phyloP scores from a whole-genome alignment of 2,888 invertebrate genomes.

The Slavum lentiscoides region DNA sequence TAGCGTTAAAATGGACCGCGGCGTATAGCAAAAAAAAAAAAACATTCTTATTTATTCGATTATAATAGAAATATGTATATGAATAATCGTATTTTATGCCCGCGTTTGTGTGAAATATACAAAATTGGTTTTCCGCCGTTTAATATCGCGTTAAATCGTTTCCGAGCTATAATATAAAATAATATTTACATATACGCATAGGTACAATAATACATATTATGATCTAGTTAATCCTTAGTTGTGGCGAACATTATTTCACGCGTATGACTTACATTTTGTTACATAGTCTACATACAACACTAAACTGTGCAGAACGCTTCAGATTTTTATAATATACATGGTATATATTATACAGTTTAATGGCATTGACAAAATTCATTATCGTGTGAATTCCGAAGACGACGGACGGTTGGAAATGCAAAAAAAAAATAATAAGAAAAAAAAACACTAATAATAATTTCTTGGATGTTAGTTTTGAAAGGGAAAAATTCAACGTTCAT shows the following conservation, averaged over 20 bases:
- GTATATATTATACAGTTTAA: neutral
- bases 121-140: neutral
- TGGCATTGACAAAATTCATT: neutral
- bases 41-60: too few species aligned
- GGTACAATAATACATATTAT: neutral
- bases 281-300: slow-evolving; percentile 42
- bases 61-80: too few species aligned
- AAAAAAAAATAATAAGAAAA: too few species aligned
- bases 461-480: too few species aligned
- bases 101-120: neutral
- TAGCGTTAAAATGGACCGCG: too few species aligned
- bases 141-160: neutral
- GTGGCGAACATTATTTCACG: neutral
- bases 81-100: too few species aligned
- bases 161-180: neutral
- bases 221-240: slow-evolving; percentile 39
- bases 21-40: too few species aligned
- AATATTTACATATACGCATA: neutral
- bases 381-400: too few species aligned
- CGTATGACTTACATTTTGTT: slow-evolving; percentile 19
- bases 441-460: too few species aligned
- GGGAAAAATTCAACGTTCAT: too few species aligned
- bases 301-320: neutral
- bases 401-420: too few species aligned
- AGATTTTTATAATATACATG: too few species aligned